Evolutionary conservation across 1,140 invertebrate genomes (phyloP), one percentile per base, ranked within the genome.

Genomic region (Pseudomyrmex sp.): DNA sequence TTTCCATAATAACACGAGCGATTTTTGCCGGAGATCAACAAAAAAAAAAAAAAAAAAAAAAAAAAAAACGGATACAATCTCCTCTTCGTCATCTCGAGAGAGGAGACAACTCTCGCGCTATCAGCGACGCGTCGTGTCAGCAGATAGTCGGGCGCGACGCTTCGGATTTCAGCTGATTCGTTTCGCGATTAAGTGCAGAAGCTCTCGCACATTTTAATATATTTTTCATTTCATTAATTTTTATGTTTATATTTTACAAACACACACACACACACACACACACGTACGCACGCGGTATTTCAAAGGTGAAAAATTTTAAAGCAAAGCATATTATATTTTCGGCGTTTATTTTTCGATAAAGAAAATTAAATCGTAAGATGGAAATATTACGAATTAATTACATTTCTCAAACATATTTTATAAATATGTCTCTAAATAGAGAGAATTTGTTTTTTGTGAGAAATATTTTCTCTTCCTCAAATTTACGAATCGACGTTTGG

Each of bases 81-180:
- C 70, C 63, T 79, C 69, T 26, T 48, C 65, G 44, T 72, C 76
- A 59, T 72, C 66, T 61, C 58, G 65, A 26, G 84, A 52, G 74
- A 75, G 72, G 75, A 85, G 79, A 68, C 80, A 56, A 44, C 59
- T 70, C 20, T 72, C 59, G 66, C 15, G 61, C 56, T 89, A 89
- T 89, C 88, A 74, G 83, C 26, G 83, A 52, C 52, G 59, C 4
- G 70, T 83, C 66, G 83, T 62, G 86, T 90, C 89, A 90, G 86
- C 86, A 69, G 70, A 89, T 89, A 84, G 18, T 44, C 68, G 13
- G 63, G 15, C 68, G 75, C 79, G 58, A 86, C 80, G 87, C 18
- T 56, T 89, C 76, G 61, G 70, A 84, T 89, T 88, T 88, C 87
- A 80, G 18, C 84, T 56, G 65, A 87, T 68, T 52, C 68, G 58